Conservation (phyloP, 2,113 vertebrate species). For the Empidonax traillii region DNA sequence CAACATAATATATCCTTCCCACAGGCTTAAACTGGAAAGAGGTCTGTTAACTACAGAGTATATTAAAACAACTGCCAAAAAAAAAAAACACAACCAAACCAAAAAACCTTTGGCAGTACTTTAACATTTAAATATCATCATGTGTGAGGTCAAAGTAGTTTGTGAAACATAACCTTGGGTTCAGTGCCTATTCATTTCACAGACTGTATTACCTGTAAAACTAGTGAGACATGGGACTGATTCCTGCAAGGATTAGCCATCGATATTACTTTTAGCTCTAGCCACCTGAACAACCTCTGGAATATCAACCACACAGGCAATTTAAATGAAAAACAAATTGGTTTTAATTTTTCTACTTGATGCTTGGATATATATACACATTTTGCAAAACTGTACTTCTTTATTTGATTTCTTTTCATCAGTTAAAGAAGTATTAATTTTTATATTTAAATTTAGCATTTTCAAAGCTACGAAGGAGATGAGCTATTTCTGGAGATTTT, state of each 20-base stretch:
- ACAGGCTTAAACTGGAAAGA: slow-evolving; percentile 69
- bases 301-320: neutral
- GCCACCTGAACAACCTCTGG: neutral
- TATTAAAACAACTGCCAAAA: neutral
- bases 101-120: neutral
- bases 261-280: neutral
- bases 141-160: neutral
- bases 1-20: slow-evolving; percentile 67
- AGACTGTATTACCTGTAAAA: neutral
- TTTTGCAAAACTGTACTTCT: neutral
- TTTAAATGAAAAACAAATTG: neutral
- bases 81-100: neutral
- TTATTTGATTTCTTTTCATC: neutral
- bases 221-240: neutral
- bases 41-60: slow-evolving; percentile 53
- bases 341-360: neutral
- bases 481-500: neutral
- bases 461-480: neutral
- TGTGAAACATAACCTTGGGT: neutral
- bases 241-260: neutral
- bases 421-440: neutral
- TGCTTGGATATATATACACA: accelerated
- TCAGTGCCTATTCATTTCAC: neutral
- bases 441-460: neutral
- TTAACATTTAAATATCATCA: neutral